Evolutionary conservation across 2,797 vertebrate species (phyloP).

Genomic region (Tokudaia muenninki): DNA sequence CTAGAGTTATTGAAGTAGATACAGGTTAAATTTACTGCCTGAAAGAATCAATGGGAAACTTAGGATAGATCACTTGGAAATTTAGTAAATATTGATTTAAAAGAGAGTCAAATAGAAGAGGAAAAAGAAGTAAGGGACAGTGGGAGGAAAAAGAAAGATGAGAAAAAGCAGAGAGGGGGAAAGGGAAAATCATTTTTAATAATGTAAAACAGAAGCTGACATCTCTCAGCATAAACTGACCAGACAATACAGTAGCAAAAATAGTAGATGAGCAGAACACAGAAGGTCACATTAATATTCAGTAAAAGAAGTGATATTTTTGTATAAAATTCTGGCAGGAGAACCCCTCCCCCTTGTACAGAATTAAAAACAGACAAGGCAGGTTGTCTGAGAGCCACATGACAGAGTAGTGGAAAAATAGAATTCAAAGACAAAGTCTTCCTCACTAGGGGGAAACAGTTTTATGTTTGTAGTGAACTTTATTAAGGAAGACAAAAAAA

Average conservation of each 20-base stretch:
- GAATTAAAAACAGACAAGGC: neutral
- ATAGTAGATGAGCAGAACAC: neutral
- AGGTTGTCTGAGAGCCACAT: neutral
- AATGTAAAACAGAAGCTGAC: neutral
- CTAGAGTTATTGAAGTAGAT: neutral
- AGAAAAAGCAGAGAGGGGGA: neutral
- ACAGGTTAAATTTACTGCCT: neutral
- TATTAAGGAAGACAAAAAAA: neutral
- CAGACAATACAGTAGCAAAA: neutral
- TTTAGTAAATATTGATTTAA: neutral
- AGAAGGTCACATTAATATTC: neutral
- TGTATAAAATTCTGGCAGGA: slow-evolving; percentile 33
- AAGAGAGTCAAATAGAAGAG: neutral
- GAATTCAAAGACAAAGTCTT: neutral
- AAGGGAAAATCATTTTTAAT: neutral
- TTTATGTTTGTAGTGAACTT: neutral
- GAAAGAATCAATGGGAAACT: neutral
- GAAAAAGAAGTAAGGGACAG: neutral
- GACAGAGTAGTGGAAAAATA: neutral
- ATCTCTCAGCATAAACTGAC: neutral
- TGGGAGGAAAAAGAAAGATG: too few species aligned
- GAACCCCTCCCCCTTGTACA: neutral
- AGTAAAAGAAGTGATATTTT: slow-evolving; percentile 21
- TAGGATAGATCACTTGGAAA: neutral
- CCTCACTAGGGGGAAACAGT: neutral